A percentile compares a stretch with the other conserved stretches of the same genome.
phyloP scores from a whole-genome alignment of 2,113 vertebrate species.

The Caretta caretta region DNA sequence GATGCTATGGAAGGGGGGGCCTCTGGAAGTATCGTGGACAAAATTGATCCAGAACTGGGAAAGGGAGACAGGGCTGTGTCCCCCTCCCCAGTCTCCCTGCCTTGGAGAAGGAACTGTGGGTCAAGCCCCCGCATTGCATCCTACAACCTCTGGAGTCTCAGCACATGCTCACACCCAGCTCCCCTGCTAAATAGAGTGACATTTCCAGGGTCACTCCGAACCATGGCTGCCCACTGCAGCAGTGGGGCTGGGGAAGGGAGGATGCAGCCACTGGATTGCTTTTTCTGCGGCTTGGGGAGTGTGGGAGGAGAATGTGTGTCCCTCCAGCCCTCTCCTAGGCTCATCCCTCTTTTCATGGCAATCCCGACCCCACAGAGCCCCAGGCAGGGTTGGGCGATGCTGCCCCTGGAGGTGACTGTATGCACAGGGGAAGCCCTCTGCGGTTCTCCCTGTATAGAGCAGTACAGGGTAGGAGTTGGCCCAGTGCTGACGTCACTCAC shows the following conservation, averaged over 20 bases:
- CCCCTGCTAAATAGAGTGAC: neutral
- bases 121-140: neutral
- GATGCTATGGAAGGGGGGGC: too few species aligned
- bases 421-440: too few species aligned
- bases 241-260: neutral
- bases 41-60: too few species aligned
- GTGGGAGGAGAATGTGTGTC: too few species aligned
- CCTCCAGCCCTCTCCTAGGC: neutral
- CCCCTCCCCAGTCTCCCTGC: too few species aligned
- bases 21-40: too few species aligned
- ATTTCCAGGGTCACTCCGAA: neutral
- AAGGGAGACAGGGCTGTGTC: too few species aligned
- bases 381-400: neutral
- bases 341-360: neutral
- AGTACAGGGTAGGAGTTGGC: too few species aligned
- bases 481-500: too few species aligned
- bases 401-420: neutral
- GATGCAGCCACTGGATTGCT: neutral
- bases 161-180: accelerated
- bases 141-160: neutral
- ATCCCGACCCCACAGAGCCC: neutral
- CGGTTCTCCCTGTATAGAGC: too few species aligned
- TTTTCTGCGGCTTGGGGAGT: neutral
- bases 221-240: neutral
- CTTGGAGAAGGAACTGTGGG: too few species aligned